Evolutionary conservation across 2,797 vertebrate genomes (phyloP).

Genomic region (Thaleichthys pacificus): DNA sequence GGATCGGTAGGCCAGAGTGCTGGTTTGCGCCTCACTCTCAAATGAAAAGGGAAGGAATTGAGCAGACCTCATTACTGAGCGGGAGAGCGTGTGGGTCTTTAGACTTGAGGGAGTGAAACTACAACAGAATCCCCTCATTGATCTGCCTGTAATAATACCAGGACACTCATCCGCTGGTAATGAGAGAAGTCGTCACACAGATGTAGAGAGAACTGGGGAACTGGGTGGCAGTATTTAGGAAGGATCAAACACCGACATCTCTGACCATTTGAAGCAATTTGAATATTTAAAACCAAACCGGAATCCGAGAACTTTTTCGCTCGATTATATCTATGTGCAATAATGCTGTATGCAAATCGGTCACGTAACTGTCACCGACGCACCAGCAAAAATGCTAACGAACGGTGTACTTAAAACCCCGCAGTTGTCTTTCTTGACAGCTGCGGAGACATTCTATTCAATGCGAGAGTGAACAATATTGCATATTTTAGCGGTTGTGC

Average conservation of each 20-base stretch:
- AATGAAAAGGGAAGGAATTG: neutral
- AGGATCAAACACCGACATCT: neutral
- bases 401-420: neutral
- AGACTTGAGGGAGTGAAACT: neutral
- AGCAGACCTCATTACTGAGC: neutral
- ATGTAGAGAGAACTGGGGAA: neutral
- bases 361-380: neutral
- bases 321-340: neutral
- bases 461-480: constrained; percentile 47
- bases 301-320: neutral
- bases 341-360: neutral
- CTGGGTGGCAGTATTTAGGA: neutral
- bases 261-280: neutral
- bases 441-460: neutral
- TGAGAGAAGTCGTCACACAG: neutral
- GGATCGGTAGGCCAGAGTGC: neutral
- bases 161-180: neutral
- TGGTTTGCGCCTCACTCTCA: neutral
- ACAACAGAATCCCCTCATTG: neutral
- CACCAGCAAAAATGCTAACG: neutral
- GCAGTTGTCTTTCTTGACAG: neutral
- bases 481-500: constrained; percentile 76
- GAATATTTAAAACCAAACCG: neutral
- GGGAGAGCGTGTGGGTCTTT: neutral
- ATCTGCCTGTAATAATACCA: neutral